Evolutionary conservation across 1,140 invertebrate species (phyloP).

Genomic region (Drosophila paulistorum): DNA sequence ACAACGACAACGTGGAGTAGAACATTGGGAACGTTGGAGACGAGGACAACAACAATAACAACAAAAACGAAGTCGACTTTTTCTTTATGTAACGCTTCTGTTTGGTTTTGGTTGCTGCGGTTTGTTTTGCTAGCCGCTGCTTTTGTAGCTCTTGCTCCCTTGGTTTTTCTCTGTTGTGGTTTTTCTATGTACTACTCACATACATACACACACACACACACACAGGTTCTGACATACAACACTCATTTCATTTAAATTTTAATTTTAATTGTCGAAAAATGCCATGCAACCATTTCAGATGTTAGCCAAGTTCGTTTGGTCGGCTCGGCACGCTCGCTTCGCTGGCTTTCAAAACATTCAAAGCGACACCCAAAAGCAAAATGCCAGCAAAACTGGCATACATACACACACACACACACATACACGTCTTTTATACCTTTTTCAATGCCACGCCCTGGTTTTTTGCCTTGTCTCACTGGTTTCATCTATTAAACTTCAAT

Average conservation of each 20-base stretch:
- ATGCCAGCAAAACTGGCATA: background rate
- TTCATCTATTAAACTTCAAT: conserved; percentile 61
- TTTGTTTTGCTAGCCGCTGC: conserved; percentile 65
- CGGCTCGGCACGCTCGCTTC: conserved; percentile 38
- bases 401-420: too few species aligned
- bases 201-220: conserved; percentile 23
- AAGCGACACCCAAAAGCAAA: conserved; percentile 29
- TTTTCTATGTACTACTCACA: conserved; percentile 49
- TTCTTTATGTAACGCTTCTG: conserved; percentile 76
- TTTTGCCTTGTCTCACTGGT: conserved; percentile 9
- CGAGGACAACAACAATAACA: conserved; percentile 33
- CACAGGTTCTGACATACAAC: conserved; percentile 11
- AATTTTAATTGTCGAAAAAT: conserved; percentile 81
- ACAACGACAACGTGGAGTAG: conserved; percentile 55
- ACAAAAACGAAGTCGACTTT: conserved; percentile 71
- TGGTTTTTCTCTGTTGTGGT: conserved; percentile 64
- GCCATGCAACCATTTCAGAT: conserved; percentile 63
- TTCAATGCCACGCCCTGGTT: background rate
- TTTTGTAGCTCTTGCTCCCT: conserved; percentile 21
- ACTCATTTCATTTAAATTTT: conserved; percentile 74
- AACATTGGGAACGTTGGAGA: background rate
- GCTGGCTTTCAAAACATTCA: conserved; percentile 44
- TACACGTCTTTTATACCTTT: background rate
- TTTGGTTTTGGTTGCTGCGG: conserved; percentile 77
- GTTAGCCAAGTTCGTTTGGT: conserved; percentile 51